Evolutionary conservation across 1,140 invertebrate species (phyloP), one percentile per base, ranked within the genome.

Genomic region (Pristionchus pacificus): DNA sequence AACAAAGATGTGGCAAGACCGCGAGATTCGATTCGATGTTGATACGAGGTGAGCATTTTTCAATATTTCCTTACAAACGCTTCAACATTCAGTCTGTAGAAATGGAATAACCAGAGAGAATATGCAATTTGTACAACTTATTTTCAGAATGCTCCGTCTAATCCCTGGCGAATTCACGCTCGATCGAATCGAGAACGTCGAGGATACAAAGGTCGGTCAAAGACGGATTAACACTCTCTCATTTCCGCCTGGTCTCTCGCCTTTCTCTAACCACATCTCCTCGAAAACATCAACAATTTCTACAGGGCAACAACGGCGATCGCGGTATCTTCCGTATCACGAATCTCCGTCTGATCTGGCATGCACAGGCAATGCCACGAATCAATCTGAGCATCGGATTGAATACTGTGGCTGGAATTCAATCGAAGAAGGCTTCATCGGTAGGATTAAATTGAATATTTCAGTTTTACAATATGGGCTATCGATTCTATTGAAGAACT

Each of bases 21-120:
- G 71, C 19, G 71, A 73, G 25, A 73, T 73, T 59, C 66, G 71
- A 2, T 73, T 73, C 62, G 71, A 73, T 69, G 71, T 73, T 10
- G 71, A 73, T 64, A 65, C 68, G 25, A 68, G 62, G 71, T 73
- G 30, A 24, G 71, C 63, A 58, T 58, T 3, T 30, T 30, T 58
- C 28, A 1, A 24, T 49, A 30, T 32, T 33, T 28, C 24, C n/a
- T 14, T 19, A 59, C n/a, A 68, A 33, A 25, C 32, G 2, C 6
- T 25, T 33, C 0, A 60, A 55, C n/a, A n/a, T n/a, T n/a, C n/a
- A n/a, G n/a, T n/a, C n/a, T n/a, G n/a, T n/a, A n/a, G n/a, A n/a
- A n/a, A n/a, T n/a, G n/a, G n/a, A n/a, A n/a, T n/a, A n/a, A n/a
- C n/a, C n/a, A n/a, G n/a, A n/a, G n/a, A n/a, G n/a, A n/a, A n/a